These are phyloP conservation scores for Lacerta agilis DNA, from an alignment of 2,797 vertebrate species.

Conservation along the genomic window DNA sequence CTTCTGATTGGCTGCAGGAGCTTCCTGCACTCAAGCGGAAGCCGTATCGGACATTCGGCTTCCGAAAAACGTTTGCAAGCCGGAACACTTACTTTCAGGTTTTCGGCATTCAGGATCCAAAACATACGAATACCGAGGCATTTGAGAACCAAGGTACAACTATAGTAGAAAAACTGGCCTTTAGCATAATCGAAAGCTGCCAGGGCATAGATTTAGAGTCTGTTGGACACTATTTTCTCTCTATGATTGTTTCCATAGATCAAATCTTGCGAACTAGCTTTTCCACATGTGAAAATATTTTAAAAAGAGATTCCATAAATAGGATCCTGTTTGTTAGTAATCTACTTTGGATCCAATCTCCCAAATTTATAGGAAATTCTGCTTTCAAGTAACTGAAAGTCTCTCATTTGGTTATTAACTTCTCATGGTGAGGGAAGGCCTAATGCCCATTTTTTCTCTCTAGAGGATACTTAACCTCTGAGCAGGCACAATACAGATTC, in stretches of 20 bases:
- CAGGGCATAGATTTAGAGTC: background rate
- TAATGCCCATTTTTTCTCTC: background rate
- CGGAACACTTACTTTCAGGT: too few relatives aligned
- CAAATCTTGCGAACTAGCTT: background rate
- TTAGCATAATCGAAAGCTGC: background rate
- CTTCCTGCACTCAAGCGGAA: too few relatives aligned
- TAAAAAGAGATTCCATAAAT: background rate
- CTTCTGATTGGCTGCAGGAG: too few relatives aligned
- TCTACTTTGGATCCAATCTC: background rate
- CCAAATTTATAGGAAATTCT: background rate
- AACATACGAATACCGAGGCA: too few relatives aligned
- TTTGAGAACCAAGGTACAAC: too few relatives aligned
- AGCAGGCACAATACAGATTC: background rate
- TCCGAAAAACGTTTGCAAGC: too few relatives aligned
- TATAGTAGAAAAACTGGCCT: background rate
- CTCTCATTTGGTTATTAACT: background rate
- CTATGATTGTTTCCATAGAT: background rate
- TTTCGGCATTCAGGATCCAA: too few relatives aligned
- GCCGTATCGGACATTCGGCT: too few relatives aligned
- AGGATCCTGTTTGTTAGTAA: background rate
- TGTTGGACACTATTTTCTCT: background rate
- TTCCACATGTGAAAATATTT: background rate
- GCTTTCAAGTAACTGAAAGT: background rate
- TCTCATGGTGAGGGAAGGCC: background rate
- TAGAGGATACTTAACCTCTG: background rate